Conservation (phyloP, 2,888 invertebrate species). For the Brachyopa scutellaris region DNA sequence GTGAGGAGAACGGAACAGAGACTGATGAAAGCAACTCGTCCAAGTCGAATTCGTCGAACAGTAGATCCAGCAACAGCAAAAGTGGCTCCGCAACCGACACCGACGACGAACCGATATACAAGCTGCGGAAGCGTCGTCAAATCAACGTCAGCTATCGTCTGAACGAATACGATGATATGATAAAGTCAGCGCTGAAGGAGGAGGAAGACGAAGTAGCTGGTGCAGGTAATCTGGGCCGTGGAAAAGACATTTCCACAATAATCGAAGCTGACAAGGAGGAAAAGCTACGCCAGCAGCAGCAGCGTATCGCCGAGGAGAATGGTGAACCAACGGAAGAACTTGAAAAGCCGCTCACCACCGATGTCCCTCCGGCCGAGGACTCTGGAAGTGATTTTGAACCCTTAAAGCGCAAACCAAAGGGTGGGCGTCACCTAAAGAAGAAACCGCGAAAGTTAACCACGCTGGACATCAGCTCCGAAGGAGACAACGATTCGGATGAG, state of each 20-base stretch:
- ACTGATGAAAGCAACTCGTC: conserved; percentile 73
- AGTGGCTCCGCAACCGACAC: conserved; percentile 77
- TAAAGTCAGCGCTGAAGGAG: conserved; percentile 92
- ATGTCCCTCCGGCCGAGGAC: conserved; percentile 70
- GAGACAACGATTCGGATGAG: conserved; percentile 92
- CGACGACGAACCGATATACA: conserved; percentile 90
- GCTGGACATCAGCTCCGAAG: conserved; percentile 90
- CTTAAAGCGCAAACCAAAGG: conserved; percentile 76
- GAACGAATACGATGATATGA: conserved; percentile 97
- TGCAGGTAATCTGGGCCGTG: conserved; percentile 91
- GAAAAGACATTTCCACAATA: conserved; percentile 96
- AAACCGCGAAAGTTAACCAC: conserved; percentile 90
- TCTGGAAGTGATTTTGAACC: conserved; percentile 80
- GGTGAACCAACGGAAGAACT: conserved; percentile 76
- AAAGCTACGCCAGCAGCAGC: conserved; percentile 79
- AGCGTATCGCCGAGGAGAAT: conserved; percentile 76
- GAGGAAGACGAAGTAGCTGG: conserved; percentile 90
- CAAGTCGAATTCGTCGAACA: conserved; percentile 71
- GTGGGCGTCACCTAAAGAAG: conserved; percentile 81
- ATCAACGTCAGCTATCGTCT: conserved; percentile 92
- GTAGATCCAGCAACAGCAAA: conserved; percentile 73
- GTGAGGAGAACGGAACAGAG: conserved; percentile 73
- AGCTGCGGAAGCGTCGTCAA: conserved; percentile 90
- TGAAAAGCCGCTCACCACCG: conserved; percentile 62
- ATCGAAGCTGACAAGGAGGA: conserved; percentile 90